Conservation (phyloP, 2,888 invertebrate genomes). For the Conus canariensis region DNA sequence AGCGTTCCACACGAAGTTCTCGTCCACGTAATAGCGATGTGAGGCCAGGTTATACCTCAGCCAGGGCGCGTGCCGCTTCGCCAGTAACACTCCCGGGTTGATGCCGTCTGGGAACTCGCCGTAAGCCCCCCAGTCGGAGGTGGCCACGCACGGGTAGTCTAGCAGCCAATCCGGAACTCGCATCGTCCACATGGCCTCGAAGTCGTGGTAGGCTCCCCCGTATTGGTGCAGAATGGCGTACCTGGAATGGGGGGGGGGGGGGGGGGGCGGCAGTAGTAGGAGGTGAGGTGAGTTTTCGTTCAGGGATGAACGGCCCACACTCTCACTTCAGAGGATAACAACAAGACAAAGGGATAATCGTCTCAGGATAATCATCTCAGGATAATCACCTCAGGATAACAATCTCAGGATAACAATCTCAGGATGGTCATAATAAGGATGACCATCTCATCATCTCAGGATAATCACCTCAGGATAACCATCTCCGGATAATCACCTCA, state of each 20-base stretch:
- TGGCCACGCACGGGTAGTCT: constrained; percentile 37
- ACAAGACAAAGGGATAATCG: too few relatives aligned
- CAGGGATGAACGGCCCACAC: too few relatives aligned
- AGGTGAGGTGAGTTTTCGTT: neutral
- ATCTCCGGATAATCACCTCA: too few relatives aligned
- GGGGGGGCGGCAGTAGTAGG: too few relatives aligned
- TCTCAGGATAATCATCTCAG: too few relatives aligned
- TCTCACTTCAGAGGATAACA: too few relatives aligned
- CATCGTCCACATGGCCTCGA: constrained; percentile 43
- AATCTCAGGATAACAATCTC: too few relatives aligned
- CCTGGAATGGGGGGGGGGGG: neutral
- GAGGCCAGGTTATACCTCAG: constrained; percentile 30
- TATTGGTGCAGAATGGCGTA: constrained; percentile 25
- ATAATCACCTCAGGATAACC: too few relatives aligned
- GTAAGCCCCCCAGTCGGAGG: constrained; percentile 35
- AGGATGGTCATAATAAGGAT: too few relatives aligned
- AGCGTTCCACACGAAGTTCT: constrained; percentile 28
- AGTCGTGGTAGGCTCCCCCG: constrained; percentile 40
- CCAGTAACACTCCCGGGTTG: constrained; percentile 41
- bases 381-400: too few relatives aligned
- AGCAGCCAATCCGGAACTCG: constrained; percentile 31
- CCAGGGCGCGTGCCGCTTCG: constrained; percentile 35
- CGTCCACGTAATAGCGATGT: constrained; percentile 24
- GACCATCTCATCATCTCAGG: too few relatives aligned
- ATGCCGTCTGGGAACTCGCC: constrained; percentile 41